Evolutionary conservation across 2,797 vertebrate genomes (phyloP).

Genomic region (Carcharodon carcharias): DNA sequence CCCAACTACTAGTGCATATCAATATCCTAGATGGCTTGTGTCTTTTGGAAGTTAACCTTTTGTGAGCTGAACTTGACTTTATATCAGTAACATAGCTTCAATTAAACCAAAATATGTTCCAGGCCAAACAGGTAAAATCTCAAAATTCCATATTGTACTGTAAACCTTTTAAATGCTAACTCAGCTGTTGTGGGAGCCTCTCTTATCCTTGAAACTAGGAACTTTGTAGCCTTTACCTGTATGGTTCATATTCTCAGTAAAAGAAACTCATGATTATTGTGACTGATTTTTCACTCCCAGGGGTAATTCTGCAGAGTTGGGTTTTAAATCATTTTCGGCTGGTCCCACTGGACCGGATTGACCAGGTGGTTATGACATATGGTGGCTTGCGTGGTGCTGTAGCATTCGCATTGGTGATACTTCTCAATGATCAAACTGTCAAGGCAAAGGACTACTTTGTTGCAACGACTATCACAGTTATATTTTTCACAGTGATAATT

Average conservation of each 20-base stretch:
- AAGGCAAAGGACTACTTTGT: constrained; percentile 93
- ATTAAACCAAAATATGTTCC: neutral
- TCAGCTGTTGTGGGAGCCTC: too few species aligned
- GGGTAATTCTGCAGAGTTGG: constrained; percentile 83
- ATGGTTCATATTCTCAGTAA: neutral
- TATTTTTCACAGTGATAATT: constrained; percentile 94
- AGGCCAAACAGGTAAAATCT: neutral
- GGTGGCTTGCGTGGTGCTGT: constrained; percentile 88
- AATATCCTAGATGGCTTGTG: neutral
- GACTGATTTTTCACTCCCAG: constrained; percentile 50
- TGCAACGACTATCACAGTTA: constrained; percentile 84
- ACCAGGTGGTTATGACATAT: constrained; percentile 96
- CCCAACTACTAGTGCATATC: neutral
- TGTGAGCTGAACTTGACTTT: neutral
- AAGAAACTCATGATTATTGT: neutral
- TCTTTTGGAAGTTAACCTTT: neutral
- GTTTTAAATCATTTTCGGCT: constrained; percentile 85
- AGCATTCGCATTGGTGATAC: constrained; percentile 84
- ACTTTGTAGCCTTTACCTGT: neutral
- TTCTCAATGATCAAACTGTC: constrained; percentile 72
- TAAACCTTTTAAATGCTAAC: neutral
- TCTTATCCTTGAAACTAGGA: neutral
- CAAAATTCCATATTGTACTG: neutral
- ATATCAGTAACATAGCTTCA: neutral
- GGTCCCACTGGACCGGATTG: constrained; percentile 83